Evolutionary conservation across 2,797 vertebrate species (phyloP).

Genomic region (Steatocranus sp.): DNA sequence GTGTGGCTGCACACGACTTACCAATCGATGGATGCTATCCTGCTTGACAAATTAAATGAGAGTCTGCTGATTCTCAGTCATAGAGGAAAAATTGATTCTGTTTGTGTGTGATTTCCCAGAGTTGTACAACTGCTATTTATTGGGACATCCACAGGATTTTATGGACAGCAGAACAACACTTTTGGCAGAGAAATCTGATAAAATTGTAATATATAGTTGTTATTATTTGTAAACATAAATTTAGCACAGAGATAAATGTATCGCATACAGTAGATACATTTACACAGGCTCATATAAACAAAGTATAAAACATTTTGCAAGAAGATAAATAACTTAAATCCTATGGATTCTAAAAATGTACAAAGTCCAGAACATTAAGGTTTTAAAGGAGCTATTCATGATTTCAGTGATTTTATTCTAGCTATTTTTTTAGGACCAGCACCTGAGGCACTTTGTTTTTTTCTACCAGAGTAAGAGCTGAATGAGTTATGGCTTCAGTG

Average conservation of each 20-base stretch:
- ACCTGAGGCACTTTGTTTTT: not conserved
- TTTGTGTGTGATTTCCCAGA: constrained; percentile 46
- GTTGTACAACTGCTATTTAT: constrained; percentile 6
- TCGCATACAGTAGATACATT: not conserved
- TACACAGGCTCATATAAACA: not conserved
- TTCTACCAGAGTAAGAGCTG: not conserved
- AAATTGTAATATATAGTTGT: not conserved
- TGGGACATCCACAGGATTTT: not conserved
- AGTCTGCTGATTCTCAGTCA: constrained; percentile 25
- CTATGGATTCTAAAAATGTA: not conserved
- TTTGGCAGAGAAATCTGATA: not conserved
- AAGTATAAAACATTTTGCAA: not conserved
- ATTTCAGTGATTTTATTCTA: not conserved
- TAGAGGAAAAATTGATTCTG: constrained; percentile 21
- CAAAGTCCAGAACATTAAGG: not conserved
- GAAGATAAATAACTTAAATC: not conserved
- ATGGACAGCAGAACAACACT: not conserved
- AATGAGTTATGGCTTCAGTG: not conserved
- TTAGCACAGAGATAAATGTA: not conserved
- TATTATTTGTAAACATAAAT: not conserved
- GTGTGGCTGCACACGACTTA: constrained; percentile 15
- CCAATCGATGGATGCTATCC: constrained; percentile 35
- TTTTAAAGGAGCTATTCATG: not conserved
- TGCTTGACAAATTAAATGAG: constrained; percentile 35
- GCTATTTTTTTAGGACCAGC: not conserved